These are phyloP conservation scores for Vidua chalybeata DNA, from an alignment of 2,113 vertebrate species.

Conservation along the genomic window DNA sequence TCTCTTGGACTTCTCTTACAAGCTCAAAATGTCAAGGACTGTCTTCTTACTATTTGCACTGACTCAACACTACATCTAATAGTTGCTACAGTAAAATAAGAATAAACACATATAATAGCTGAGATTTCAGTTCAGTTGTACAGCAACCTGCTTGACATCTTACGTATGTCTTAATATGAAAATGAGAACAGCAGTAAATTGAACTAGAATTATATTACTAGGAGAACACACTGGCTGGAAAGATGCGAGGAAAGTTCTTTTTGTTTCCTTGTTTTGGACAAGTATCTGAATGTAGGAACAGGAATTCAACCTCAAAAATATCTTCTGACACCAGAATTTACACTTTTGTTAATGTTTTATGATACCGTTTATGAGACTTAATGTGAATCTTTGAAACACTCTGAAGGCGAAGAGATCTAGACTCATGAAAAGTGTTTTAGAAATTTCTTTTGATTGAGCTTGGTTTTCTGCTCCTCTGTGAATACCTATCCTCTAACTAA, in stretches of 20 bases:
- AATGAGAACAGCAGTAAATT: not conserved
- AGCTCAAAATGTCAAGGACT: not conserved
- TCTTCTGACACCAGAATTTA: not conserved
- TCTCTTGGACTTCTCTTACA: not conserved
- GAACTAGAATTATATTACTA: not conserved
- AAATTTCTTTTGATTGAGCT: slow-evolving; percentile 32
- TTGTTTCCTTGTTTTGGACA: not conserved
- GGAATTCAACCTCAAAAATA: not conserved
- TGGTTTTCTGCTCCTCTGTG: not conserved
- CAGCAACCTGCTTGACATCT: not conserved
- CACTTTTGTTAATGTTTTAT: not conserved
- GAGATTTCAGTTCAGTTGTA: not conserved
- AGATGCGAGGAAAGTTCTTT: not conserved
- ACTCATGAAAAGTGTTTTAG: not conserved
- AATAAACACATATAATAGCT: not conserved
- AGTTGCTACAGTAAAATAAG: not conserved
- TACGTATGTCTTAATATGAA: not conserved
- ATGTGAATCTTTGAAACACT: slow-evolving; percentile 6
- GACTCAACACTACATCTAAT: not conserved
- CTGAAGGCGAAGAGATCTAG: slow-evolving; percentile 11
- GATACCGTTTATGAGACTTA: not conserved
- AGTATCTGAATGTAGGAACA: not conserved
- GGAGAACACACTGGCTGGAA: not conserved
- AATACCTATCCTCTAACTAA: slow-evolving; percentile 11
- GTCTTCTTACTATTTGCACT: not conserved